Evolutionary conservation across 2,113 vertebrate species (phyloP).

Genomic region (Prinia subflava): DNA sequence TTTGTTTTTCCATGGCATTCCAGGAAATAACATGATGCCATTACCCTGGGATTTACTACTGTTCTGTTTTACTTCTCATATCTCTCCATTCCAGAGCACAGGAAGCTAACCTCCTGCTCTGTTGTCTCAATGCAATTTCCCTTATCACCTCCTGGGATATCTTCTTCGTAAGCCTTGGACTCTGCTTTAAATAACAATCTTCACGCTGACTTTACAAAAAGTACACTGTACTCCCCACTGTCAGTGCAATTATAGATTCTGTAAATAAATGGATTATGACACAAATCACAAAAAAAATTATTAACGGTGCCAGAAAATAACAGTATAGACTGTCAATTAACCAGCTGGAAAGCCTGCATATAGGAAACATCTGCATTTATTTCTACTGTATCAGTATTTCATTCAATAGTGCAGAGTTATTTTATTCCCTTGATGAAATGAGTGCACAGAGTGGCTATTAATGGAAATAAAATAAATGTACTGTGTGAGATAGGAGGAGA

Average conservation of each 20-base stretch:
- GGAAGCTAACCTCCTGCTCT: constrained; percentile 11
- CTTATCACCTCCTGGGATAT: constrained; percentile 23
- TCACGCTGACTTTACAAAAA: background rate
- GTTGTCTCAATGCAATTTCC: constrained; percentile 30
- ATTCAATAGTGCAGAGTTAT: background rate
- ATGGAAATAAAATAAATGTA: background rate
- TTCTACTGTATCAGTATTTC: background rate
- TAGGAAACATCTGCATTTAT: constrained; percentile 4
- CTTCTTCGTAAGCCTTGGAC: background rate
- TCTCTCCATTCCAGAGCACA: background rate
- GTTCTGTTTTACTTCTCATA: background rate
- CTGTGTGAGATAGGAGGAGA: background rate
- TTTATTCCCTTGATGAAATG: background rate
- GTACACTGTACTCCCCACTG: background rate
- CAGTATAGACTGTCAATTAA: background rate
- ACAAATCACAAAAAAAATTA: background rate
- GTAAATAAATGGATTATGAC: background rate
- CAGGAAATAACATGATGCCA: background rate
- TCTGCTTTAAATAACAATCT: constrained; percentile 41
- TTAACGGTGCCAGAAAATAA: background rate
- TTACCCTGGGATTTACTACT: background rate
- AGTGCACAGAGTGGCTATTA: background rate
- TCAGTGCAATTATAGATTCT: background rate
- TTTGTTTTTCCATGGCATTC: background rate
- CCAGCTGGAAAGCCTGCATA: background rate